phyloP scores from a whole-genome alignment of 2,888 invertebrate genomes.

The Microdon myrmicae region DNA sequence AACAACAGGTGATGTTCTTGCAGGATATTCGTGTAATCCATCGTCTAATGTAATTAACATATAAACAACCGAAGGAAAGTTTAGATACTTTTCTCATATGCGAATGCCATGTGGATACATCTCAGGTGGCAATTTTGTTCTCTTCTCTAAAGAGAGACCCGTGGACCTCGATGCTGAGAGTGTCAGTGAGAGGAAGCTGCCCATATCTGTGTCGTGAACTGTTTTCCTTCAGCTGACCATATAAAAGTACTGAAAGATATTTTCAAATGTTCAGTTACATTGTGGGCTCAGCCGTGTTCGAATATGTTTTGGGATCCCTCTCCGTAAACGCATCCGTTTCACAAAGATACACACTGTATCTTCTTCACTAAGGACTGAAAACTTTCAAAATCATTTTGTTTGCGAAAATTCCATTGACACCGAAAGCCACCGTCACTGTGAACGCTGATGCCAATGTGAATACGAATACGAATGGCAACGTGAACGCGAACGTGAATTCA shows the following conservation, averaged over 20 bases:
- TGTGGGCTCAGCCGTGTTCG: slow-evolving; percentile 63
- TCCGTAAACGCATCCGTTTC: slow-evolving; percentile 10
- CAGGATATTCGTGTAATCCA: no score
- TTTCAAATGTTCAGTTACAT: slow-evolving; percentile 65
- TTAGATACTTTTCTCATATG: no score
- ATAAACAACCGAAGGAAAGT: no score
- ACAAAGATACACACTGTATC: slow-evolving; percentile 36
- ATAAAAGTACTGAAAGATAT: slow-evolving; percentile 64
- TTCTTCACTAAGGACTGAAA: slow-evolving; percentile 1
- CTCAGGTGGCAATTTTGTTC: no score
- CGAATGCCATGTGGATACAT: no score
- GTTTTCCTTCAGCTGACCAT: slow-evolving; percentile 22
- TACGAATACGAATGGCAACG: slow-evolving; percentile 37
- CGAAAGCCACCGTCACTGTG: not conserved
- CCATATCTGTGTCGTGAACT: no score
- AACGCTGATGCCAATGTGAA: slow-evolving; percentile 9
- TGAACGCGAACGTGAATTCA: slow-evolving; percentile 18
- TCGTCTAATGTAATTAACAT: no score
- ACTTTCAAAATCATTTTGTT: not conserved
- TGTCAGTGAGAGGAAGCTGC: no score
- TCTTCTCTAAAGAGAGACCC: no score
- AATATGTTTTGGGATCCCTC: slow-evolving; percentile 39
- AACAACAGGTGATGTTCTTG: no score
- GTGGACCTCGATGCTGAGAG: no score
- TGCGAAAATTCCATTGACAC: not conserved